A percentile compares a stretch with the other conserved stretches of the same genome.
Conservation (phyloP, 1,140 invertebrate genomes). For the Camponotus vicinus region DNA sequence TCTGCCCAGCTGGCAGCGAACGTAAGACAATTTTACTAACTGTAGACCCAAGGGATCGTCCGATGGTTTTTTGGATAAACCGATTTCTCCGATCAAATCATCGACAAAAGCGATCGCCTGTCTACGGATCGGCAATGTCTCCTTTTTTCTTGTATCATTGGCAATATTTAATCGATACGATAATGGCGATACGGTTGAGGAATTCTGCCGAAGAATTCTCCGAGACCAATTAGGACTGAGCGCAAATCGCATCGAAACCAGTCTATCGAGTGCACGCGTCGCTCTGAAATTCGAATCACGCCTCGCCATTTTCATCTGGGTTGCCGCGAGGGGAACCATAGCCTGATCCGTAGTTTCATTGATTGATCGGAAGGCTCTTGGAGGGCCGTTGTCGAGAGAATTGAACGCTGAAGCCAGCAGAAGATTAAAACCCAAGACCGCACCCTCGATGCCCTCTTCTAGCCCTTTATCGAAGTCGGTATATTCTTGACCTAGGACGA, state of each 20-base stretch:
- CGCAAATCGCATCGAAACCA: conserved; percentile 8
- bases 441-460: conserved; percentile 89
- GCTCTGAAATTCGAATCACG: not conserved
- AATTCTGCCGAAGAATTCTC: not conserved
- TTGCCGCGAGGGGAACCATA: not conserved
- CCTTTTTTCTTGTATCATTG: not conserved
- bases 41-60: conserved; percentile 82
- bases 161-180: not conserved
- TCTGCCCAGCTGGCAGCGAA: conserved; percentile 84
- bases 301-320: not conserved
- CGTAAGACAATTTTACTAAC: conserved; percentile 84
- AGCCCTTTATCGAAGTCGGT: conserved; percentile 88
- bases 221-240: conserved; percentile 37
- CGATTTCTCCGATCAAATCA: not conserved
- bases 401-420: conserved; percentile 87
- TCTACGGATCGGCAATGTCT: not conserved
- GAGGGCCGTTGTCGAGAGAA: not conserved
- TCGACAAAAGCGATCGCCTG: not conserved
- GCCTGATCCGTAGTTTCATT: not conserved
- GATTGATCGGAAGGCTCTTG: not conserved
- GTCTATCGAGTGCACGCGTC: not conserved
- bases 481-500: conserved; percentile 90
- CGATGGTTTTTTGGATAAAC: not conserved
- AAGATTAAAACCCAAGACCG: conserved; percentile 90
- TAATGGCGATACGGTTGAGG: too few relatives aligned